A percentile compares a stretch with the other conserved stretches of the same genome.
Conservation (phyloP, 2,113 vertebrate species). For the Plecturocebus donacophilus region DNA sequence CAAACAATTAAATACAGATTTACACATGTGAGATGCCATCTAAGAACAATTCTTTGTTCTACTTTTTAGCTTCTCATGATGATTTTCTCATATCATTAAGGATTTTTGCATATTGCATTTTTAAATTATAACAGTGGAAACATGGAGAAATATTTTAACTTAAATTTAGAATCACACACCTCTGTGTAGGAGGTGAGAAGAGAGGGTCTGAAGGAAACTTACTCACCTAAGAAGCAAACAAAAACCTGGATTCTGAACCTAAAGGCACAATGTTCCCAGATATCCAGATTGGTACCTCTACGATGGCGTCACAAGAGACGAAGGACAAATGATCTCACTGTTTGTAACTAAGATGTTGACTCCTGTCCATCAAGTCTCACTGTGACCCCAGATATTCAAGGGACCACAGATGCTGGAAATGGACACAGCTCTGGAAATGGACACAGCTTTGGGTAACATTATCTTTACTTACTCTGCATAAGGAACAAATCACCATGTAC, state of each 20-base stretch:
- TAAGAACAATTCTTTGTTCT: background rate
- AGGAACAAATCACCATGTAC: background rate
- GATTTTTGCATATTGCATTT: background rate
- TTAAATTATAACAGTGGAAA: background rate
- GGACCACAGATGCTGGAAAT: background rate
- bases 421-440: background rate
- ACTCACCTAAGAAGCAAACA: background rate
- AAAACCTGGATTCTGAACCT: background rate
- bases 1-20: background rate
- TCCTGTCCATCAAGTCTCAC: background rate
- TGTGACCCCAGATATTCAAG: background rate
- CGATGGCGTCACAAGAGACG: background rate
- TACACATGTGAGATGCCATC: background rate
- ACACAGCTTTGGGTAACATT: background rate
- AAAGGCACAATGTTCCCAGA: background rate
- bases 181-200: background rate
- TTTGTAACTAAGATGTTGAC: background rate
- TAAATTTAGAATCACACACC: background rate
- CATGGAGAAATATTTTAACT: constrained; percentile 9
- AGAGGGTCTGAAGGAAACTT: background rate
- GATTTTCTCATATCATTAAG: background rate
- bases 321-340: background rate
- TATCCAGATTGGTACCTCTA: background rate
- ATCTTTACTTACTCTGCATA: background rate
- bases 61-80: background rate